Conservation (phyloP, 2,888 invertebrate genomes). For the Drosophila peninsularis region DNA sequence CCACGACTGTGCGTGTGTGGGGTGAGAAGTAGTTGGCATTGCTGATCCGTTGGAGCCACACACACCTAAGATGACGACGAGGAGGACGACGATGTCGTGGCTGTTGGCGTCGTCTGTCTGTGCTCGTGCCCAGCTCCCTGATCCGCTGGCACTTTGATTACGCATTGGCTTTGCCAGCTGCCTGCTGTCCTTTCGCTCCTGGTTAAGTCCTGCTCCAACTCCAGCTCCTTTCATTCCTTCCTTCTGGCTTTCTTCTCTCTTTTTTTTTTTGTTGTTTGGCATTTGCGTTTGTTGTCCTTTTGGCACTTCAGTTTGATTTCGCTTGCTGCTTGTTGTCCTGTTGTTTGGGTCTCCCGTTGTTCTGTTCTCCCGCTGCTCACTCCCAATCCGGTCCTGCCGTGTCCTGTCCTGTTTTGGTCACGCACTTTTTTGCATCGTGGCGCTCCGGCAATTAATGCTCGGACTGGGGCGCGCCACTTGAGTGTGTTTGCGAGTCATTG, state of each 20-base stretch:
- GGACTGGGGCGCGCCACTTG: slow-evolving; percentile 40
- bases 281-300: slow-evolving; percentile 71
- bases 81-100: slow-evolving; percentile 26
- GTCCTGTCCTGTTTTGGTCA: slow-evolving; percentile 43
- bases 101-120: slow-evolving; percentile 66
- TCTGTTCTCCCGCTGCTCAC: neutral
- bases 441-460: slow-evolving; percentile 38
- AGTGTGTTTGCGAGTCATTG: slow-evolving; percentile 52
- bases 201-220: slow-evolving; percentile 39
- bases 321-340: slow-evolving; percentile 43
- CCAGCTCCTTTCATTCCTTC: slow-evolving; percentile 1
- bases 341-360: slow-evolving; percentile 36
- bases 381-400: neutral
- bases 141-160: slow-evolving; percentile 66
- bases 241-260: neutral
- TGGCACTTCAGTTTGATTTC: slow-evolving; percentile 73
- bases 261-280: slow-evolving; percentile 42
- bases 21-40: neutral
- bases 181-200: slow-evolving; percentile 42
- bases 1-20: slow-evolving; percentile 3
- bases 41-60: slow-evolving; percentile 65
- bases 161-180: slow-evolving; percentile 67
- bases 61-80: slow-evolving; percentile 67
- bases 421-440: slow-evolving; percentile 70
- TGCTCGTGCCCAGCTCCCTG: slow-evolving; percentile 18